phyloP scores from a whole-genome alignment of 2,888 invertebrate genomes.

The Zaprionus lineosus region DNA sequence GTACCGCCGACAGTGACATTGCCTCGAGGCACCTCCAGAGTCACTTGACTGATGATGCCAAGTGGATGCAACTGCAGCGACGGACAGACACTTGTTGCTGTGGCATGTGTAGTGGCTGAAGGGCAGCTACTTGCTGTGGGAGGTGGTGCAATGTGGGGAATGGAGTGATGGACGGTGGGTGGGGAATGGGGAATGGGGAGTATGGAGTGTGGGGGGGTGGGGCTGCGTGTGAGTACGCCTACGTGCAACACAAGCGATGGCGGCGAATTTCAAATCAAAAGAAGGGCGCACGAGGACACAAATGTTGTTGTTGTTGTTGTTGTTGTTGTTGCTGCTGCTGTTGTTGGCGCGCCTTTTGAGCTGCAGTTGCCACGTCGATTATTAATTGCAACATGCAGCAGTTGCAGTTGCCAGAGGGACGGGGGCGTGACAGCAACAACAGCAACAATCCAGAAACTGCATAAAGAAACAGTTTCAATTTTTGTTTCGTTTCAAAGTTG shows the following conservation, averaged over 20 bases:
- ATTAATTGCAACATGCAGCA: constrained; percentile 12
- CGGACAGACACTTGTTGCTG: constrained; percentile 48
- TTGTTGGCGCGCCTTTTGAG: constrained; percentile 5
- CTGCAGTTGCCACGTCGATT: not conserved
- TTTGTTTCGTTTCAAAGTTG: constrained; percentile 62
- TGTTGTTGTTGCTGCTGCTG: constrained; percentile 14
- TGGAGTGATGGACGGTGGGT: not conserved
- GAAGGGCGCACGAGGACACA: constrained; percentile 66
- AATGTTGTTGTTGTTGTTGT: constrained; percentile 13
- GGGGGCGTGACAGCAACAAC: constrained; percentile 21
- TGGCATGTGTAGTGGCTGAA: constrained; percentile 1
- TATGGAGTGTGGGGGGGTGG: constrained; percentile 6
- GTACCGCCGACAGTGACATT: constrained; percentile 42
- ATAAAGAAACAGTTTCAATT: constrained; percentile 69
- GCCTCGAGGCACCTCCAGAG: constrained; percentile 20
- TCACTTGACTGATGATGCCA: constrained; percentile 59
- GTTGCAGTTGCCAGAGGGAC: constrained; percentile 35
- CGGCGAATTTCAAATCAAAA: constrained; percentile 76
- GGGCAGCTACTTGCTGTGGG: constrained; percentile 9
- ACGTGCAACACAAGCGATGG: constrained; percentile 55
- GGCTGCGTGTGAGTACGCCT: constrained; percentile 69
- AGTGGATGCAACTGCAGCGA: constrained; percentile 34
- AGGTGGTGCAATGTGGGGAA: not conserved
- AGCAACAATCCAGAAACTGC: constrained; percentile 39
- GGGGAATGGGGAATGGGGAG: not conserved